phyloP scores from a whole-genome alignment of 2,888 invertebrate species.

The Drosophila fulvimacula region DNA sequence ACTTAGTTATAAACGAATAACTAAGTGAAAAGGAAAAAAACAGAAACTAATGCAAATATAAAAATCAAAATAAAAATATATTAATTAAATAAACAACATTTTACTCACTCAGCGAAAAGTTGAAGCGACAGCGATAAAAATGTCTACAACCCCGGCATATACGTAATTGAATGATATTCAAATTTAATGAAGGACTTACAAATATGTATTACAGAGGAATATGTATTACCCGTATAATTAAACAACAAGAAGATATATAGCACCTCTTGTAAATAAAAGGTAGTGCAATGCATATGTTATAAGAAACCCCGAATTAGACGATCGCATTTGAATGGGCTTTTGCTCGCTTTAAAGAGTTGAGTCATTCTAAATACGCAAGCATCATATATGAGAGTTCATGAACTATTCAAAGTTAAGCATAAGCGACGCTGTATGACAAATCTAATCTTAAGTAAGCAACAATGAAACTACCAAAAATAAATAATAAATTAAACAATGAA shows the following conservation, averaged over 20 bases:
- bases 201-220: constrained; percentile 26
- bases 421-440: constrained; percentile 49
- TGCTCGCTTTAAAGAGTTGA: constrained; percentile 25
- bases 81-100: constrained; percentile 32
- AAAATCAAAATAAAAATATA: constrained; percentile 8
- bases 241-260: constrained; percentile 1
- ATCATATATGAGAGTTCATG: constrained; percentile 30
- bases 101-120: constrained; percentile 46
- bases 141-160: constrained; percentile 59
- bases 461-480: constrained; percentile 62
- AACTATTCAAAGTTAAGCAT: constrained; percentile 43
- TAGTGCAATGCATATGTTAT: constrained; percentile 49
- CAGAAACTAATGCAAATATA: not conserved
- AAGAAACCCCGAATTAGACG: constrained; percentile 33
- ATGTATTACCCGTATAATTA: constrained; percentile 22
- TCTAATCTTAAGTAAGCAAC: constrained; percentile 64
- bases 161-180: constrained; percentile 81
- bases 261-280: constrained; percentile 48
- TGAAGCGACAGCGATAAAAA: constrained; percentile 20
- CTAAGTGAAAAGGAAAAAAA: constrained; percentile 1
- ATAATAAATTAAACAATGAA: constrained; percentile 57
- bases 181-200: constrained; percentile 52
- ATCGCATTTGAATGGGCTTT: constrained; percentile 22
- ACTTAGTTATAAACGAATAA: constrained; percentile 61
- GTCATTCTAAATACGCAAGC: constrained; percentile 22